Evolutionary conservation across 2,888 invertebrate species (phyloP), one percentile per base, ranked within the genome.

Genomic region (Zelleria hepariella): DNA sequence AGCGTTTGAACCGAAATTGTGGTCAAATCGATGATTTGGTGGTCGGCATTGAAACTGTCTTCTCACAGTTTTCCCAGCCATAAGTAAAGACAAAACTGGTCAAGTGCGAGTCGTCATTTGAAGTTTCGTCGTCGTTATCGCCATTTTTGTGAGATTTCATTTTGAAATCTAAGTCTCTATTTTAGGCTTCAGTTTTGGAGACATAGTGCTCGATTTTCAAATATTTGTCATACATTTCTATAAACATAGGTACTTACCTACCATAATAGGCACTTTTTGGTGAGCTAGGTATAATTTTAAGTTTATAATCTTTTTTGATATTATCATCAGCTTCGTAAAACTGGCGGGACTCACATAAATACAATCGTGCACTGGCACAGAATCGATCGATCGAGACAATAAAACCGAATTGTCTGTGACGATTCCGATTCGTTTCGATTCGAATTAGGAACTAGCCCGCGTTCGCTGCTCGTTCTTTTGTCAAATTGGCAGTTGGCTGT

Each of bases 401-500:
- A 47, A 57, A 57, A 57, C 5, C 48, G 24, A 57, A 57, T 57
- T 47, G 57, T n/a, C 47, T 57, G 57, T 57, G 57, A 57, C 57
- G 48, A 10, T 47, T 21, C 18, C 57, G 47, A 57, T 57, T 57
- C 58, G 58, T 61, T 73, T 73, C 70, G 71, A 73, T 69, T 68
- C 70, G 69, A 68, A 57, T 57, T 57, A 57, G 57, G 57, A 48
- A 25, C 20, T 26, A 48, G 55, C 18, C n/a, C 20, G 52, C 65
- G 66, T 67, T 67, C 72, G 70, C 68, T 73, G 69, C 68, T 73
- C 74, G 74, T 70, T 75, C 72, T 68, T 69, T 78, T 78, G 73
- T 76, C 72, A 75, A 75, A 78, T 77, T 75, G 74, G 68, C 68
- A 70, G 67, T 70, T 71, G 66, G 15, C n/a, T 53, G 53, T 24